These are phyloP conservation scores for Balanococcus diminutus DNA, from an alignment of 2,888 invertebrate genomes.

Conservation along the genomic window DNA sequence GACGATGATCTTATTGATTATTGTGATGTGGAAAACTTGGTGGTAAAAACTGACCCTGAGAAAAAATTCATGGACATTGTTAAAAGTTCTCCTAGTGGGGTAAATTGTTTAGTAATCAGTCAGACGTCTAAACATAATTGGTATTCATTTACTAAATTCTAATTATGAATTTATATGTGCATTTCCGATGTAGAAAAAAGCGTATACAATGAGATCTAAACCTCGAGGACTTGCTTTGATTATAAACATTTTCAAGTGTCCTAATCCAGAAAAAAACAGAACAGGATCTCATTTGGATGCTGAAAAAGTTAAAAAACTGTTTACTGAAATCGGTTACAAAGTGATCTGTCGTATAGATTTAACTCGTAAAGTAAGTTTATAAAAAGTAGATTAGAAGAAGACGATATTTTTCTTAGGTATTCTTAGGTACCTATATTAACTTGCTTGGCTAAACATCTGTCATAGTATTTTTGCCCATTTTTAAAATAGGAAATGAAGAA, in stretches of 20 bases:
- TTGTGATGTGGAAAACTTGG: not conserved
- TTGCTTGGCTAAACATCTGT: too few species aligned
- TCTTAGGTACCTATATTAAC: too few species aligned
- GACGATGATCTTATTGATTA: not conserved
- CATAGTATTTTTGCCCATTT: not conserved
- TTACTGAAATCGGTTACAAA: constrained; percentile 55
- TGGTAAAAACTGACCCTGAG: constrained; percentile 52
- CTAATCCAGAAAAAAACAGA: constrained; percentile 1
- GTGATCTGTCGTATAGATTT: constrained; percentile 43
- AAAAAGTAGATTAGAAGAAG: constrained; percentile 37
- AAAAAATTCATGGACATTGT: constrained; percentile 47
- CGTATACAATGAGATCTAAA: constrained; percentile 56
- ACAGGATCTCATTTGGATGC: constrained; percentile 56
- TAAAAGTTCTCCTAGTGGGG: constrained; percentile 11
- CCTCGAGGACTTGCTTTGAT: constrained; percentile 56
- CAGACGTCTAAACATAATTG: too few species aligned
- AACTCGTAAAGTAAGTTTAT: constrained; percentile 49
- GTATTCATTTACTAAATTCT: too few species aligned
- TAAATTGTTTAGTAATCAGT: too few species aligned
- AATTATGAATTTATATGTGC: too few species aligned
- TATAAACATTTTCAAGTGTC: constrained; percentile 54
- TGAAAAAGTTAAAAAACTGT: constrained; percentile 50
- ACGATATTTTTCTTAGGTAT: not conserved
- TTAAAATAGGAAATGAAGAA: constrained; percentile 50
- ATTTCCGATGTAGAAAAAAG: constrained; percentile 44